Base-by-base conservation (phyloP, 2,113 vertebrate genomes). In the Columba janthina region DNA sequence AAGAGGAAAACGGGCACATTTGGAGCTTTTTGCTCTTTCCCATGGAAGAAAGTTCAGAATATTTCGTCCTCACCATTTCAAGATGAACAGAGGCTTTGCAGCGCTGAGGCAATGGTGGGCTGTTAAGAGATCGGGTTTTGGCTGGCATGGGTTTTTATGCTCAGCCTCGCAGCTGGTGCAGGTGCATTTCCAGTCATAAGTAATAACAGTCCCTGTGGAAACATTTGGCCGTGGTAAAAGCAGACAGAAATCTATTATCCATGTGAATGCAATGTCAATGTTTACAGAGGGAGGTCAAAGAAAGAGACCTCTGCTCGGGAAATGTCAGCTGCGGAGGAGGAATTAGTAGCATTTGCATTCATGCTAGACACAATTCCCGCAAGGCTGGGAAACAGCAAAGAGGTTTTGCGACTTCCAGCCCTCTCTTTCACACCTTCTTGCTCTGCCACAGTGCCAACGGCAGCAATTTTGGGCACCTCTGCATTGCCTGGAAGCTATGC, bases 211-310 rank as follows among this genome's bases (percentile, higher is more conserved):
- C 98, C 97, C 94, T 0, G 85, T 93, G 97, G 98, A 98, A 98
- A 97, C 97, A 98, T 97, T 98, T 46, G 44, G 95, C 42, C 16
- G 42, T 44, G 42, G 42, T 44, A 44, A 17, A 44, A 44, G 42
- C 96, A 97, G 97, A 97, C 97, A 97, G 96, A 98, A 98, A 98
- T 97, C 96, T 98, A 98, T 98, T 98, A 98, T 94, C 97, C 96
- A 96, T 97, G 97, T 96, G 97, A 98, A 95, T 93, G 93, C 91
- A 98, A 97, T 97, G 97, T 98, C 98, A 98, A 98, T 98, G 97
- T 98, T 98, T 98, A 98, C 97, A 97, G 89, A 98, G 92, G 91
- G 96, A 98, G 98, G 98, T 98, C 98, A 98, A 98, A 97, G 96
- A 98, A 38, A 97, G 89, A 97, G 96, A 97, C 96, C 96, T 97